phyloP scores from a whole-genome alignment of 2,113 vertebrate genomes.

The Rhizomys pruinosus region DNA sequence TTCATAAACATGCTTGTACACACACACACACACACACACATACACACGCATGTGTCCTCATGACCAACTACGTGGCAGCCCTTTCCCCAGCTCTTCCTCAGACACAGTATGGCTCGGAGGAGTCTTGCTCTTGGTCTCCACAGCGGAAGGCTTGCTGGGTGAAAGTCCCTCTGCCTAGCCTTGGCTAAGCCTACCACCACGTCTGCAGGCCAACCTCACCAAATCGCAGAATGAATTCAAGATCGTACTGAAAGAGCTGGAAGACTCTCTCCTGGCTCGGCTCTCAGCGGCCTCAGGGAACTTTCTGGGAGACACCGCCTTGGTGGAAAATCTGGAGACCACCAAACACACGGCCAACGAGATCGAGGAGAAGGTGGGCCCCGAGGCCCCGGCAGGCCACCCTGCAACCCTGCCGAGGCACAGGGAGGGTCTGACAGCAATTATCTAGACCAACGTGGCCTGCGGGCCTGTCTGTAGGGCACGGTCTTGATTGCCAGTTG shows the following conservation, averaged over 20 bases:
- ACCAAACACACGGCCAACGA: constrained; percentile 86
- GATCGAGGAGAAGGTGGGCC: constrained; percentile 86
- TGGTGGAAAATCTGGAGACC: constrained; percentile 89
- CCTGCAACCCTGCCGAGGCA: rapidly evolving
- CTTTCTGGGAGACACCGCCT: constrained; percentile 84
- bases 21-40: not conserved
- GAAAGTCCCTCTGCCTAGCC: not conserved
- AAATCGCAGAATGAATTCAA: constrained; percentile 89
- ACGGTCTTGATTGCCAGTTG: not conserved
- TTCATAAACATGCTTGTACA: too few species aligned
- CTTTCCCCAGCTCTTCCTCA: not conserved
- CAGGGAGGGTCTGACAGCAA: rapidly evolving
- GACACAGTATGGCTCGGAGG: not conserved
- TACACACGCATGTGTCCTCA: not conserved
- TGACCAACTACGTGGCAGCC: rapidly evolving
- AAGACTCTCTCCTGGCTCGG: constrained; percentile 86
- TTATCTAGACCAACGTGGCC: not conserved
- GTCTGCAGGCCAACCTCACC: constrained; percentile 85
- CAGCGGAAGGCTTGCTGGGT: not conserved
- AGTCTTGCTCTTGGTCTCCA: not conserved
- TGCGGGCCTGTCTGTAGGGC: not conserved
- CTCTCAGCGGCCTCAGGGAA: constrained; percentile 83
- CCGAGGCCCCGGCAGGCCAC: rapidly evolving
- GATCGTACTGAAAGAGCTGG: constrained; percentile 87
- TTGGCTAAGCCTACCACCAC: not conserved